Evolutionary conservation across 2,113 vertebrate genomes (phyloP).

Genomic region (Galeopterus variegatus): DNA sequence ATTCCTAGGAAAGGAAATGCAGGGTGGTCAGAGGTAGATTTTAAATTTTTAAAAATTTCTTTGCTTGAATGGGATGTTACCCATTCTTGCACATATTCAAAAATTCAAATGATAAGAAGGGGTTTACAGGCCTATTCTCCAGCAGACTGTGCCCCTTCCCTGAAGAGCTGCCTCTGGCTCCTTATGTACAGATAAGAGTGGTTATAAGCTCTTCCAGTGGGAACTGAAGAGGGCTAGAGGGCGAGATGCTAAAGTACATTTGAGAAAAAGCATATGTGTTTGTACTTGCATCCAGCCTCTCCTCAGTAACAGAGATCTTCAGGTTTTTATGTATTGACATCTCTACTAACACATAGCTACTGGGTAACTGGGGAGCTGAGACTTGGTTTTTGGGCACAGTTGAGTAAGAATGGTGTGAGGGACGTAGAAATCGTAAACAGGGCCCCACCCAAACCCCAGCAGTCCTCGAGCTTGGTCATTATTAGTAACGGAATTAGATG

Average conservation of each 20-base stretch:
- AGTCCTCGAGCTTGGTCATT: not conserved
- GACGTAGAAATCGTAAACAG: not conserved
- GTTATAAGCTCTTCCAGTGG: too few species aligned
- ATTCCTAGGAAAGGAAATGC: not conserved
- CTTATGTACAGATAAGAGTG: too few species aligned
- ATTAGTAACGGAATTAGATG: not conserved
- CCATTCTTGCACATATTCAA: not conserved
- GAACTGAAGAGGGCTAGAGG: too few species aligned
- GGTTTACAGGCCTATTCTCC: not conserved
- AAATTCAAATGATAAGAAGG: not conserved
- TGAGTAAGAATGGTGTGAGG: not conserved
- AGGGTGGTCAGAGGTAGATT: too few species aligned
- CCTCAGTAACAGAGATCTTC: not conserved
- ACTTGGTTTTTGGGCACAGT: not conserved
- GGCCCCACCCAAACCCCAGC: not conserved
- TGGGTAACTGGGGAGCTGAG: accelerated
- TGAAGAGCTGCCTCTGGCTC: not conserved
- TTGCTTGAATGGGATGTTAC: not conserved
- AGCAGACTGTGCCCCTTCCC: not conserved
- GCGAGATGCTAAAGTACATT: not conserved
- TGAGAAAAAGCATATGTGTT: not conserved
- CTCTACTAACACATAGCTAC: not conserved
- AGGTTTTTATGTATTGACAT: not conserved
- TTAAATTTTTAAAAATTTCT: not conserved
- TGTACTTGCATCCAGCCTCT: not conserved